These are phyloP conservation scores for Prosapia bicincta DNA, from an alignment of 2,888 invertebrate species.

Conservation along the genomic window DNA sequence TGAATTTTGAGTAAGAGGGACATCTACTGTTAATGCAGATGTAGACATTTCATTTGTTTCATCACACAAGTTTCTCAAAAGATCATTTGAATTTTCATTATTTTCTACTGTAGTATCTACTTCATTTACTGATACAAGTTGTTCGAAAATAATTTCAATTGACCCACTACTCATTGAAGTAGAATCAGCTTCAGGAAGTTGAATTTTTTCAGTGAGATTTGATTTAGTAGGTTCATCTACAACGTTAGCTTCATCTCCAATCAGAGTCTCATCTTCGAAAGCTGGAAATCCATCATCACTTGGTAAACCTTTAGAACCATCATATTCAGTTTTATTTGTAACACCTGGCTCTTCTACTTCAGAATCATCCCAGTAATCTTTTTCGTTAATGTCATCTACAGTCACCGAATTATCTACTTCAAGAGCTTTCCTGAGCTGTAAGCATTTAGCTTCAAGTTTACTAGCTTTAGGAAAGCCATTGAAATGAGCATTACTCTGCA, in stretches of 20 bases:
- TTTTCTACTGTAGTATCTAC: not conserved
- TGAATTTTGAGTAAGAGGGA: not conserved
- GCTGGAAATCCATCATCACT: not conserved
- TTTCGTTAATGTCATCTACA: not conserved
- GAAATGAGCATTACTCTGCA: not conserved
- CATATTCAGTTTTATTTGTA: conserved; percentile 11
- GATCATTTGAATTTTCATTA: not conserved
- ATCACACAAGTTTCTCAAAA: not conserved
- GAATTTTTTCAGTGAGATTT: not conserved
- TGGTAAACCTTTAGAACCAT: not conserved
- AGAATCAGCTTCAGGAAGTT: conserved; percentile 18
- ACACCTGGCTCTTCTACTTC: conserved; percentile 1
- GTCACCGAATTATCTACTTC: not conserved
- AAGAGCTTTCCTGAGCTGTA: conserved; percentile 16
- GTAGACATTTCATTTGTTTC: not conserved
- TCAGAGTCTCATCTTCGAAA: not conserved
- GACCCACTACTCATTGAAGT: conserved; percentile 17
- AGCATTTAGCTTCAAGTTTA: conserved; percentile 19
- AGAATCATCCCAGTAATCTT: not conserved
- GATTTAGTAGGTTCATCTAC: not conserved
- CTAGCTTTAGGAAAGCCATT: not conserved
- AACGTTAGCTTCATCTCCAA: not conserved
- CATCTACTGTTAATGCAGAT: not conserved
- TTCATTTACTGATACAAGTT: not conserved
- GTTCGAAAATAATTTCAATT: not conserved